A percentile compares a stretch with the other conserved stretches of the same genome.
These are phyloP conservation scores for Araneus ventricosus DNA, from an alignment of 1,140 invertebrate genomes.

Conservation along the genomic window DNA sequence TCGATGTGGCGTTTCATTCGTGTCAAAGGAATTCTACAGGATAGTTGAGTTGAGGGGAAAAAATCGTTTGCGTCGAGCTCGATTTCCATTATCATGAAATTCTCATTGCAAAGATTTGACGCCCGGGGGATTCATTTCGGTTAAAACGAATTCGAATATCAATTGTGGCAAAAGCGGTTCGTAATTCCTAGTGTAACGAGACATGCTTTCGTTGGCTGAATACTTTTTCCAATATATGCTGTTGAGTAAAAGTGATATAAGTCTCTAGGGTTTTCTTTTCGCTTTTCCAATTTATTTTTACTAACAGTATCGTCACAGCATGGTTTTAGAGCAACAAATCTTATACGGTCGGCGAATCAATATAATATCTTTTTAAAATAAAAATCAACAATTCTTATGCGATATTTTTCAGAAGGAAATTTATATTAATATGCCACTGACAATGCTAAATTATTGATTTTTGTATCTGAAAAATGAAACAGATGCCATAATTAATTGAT, in stretches of 20 bases:
- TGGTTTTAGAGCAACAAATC: too few relatives aligned
- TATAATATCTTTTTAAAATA: too few relatives aligned
- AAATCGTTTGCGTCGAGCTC: not conserved
- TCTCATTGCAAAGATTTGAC: conserved; percentile 1
- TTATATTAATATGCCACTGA: too few relatives aligned
- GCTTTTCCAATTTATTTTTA: too few relatives aligned
- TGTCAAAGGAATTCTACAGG: not conserved
- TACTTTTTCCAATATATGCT: not conserved
- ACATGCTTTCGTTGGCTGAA: not conserved
- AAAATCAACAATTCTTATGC: too few relatives aligned
- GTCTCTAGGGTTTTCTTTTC: not conserved
- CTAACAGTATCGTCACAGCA: too few relatives aligned
- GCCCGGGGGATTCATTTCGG: conserved; percentile 1
- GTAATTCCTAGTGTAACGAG: not conserved
- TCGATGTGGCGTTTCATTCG: not conserved
- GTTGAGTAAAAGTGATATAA: not conserved
- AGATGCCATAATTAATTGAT: too few relatives aligned
- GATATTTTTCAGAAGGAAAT: too few relatives aligned
- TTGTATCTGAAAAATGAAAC: too few relatives aligned
- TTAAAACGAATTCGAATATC: conserved; percentile 25
- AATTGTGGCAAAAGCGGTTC: not conserved
- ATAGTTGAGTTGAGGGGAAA: not conserved
- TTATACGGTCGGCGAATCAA: too few relatives aligned
- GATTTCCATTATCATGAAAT: conserved; percentile 25
- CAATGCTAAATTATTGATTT: too few relatives aligned